Evolutionary conservation across 2,797 vertebrate species (phyloP).

Genomic region (Pseudomugil tenellus): DNA sequence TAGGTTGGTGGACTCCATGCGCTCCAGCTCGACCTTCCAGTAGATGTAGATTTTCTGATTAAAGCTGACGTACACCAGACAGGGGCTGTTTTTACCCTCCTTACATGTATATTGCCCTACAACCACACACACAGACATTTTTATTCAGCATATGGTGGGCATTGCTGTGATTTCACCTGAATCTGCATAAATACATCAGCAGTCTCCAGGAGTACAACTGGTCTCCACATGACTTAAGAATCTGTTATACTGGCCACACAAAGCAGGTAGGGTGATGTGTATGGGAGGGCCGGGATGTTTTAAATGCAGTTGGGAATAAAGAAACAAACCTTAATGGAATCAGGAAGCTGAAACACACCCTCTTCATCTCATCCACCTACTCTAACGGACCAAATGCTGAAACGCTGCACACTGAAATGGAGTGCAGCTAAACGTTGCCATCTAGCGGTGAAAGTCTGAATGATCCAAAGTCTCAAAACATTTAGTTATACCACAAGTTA

Average conservation of each 20-base stretch:
- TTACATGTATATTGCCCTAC: conserved; percentile 95
- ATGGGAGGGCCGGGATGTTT: background rate
- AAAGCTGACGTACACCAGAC: conserved; percentile 96
- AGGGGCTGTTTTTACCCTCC: conserved; percentile 92
- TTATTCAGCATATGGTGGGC: background rate
- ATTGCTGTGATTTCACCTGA: conserved; percentile 10
- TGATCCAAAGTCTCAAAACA: background rate
- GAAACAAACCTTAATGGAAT: conserved; percentile 7
- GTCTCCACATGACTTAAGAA: conserved; percentile 23
- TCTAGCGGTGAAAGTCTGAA: conserved; percentile 54
- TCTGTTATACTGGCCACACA: conserved; percentile 27
- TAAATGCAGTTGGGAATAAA: background rate
- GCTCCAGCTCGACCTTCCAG: conserved; percentile 94
- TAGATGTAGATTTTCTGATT: conserved; percentile 97
- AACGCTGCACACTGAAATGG: conserved; percentile 22
- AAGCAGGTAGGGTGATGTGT: background rate
- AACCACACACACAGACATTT: conserved; percentile 1
- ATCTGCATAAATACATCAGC: conserved; percentile 39
- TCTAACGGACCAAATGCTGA: conserved; percentile 27
- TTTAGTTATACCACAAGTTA: background rate
- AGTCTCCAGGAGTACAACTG: conserved; percentile 5
- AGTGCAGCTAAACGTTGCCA: conserved; percentile 48
- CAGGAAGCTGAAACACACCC: conserved; percentile 11
- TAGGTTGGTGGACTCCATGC: conserved; percentile 96
- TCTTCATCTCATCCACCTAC: conserved; percentile 41